phyloP scores from a whole-genome alignment of 1,140 invertebrate species.

The Drosophila simulans region DNA sequence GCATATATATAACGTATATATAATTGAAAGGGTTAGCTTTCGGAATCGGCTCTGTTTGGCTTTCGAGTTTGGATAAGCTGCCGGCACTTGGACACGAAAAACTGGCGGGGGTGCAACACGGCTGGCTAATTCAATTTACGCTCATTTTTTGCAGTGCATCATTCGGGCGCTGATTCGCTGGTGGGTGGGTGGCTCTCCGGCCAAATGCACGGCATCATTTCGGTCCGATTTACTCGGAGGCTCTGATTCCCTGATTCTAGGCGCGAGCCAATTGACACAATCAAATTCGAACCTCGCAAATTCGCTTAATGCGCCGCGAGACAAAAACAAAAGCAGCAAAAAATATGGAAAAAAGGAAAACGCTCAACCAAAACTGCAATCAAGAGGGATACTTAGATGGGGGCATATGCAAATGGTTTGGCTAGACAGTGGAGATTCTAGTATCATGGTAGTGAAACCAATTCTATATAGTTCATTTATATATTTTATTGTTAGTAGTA shows the following conservation, averaged over 20 bases:
- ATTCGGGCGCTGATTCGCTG: conserved; percentile 32
- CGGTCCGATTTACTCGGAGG: conserved; percentile 4
- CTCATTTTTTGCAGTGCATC: conserved; percentile 40
- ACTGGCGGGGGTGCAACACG: conserved; percentile 14
- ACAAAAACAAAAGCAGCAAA: conserved; percentile 46
- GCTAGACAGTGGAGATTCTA: not conserved
- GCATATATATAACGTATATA: conserved; percentile 14
- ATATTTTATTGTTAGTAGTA: too few relatives aligned
- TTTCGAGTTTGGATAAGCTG: conserved; percentile 37
- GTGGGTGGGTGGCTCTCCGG: conserved; percentile 32
- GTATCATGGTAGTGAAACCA: not conserved
- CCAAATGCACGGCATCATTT: conserved; percentile 38
- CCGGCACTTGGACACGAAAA: conserved; percentile 69
- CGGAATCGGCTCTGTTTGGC: conserved; percentile 14
- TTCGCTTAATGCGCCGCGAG: conserved; percentile 71
- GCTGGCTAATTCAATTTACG: conserved; percentile 70
- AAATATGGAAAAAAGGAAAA: not conserved
- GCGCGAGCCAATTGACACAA: conserved; percentile 81
- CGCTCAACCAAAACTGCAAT: conserved; percentile 62
- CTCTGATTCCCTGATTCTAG: conserved; percentile 57
- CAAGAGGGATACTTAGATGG: conserved; percentile 17
- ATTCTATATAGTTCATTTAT: not conserved
- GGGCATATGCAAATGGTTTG: conserved; percentile 22
- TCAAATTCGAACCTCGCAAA: conserved; percentile 68
- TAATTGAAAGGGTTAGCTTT: conserved; percentile 68